Evolutionary conservation across 2,797 vertebrate genomes (phyloP), one percentile per base, ranked within the genome.

Genomic region (Luscinia luscinia): DNA sequence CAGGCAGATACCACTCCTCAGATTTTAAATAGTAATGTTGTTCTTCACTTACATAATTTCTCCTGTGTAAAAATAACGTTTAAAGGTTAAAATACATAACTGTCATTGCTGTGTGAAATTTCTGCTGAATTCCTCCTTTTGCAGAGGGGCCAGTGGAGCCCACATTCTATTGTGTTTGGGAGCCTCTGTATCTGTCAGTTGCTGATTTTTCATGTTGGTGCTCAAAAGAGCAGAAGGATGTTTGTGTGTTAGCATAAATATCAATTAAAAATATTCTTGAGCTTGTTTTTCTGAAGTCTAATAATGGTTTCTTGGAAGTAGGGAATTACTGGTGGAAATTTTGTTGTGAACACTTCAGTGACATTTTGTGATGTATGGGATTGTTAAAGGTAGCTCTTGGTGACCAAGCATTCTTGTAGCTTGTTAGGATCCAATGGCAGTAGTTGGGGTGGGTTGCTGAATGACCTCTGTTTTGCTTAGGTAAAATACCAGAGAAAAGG

Each of bases 401-500:
- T 81, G 49, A 36, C 23, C 0, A 3, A 32, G 36, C 9, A 2
- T 54, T 70, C 21, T 62, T 4, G 2, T 34, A 34, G 27, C 36
- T 70, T 80, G 8, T 57, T 76, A 55, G 24, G 46, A 66, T 55
- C 40, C 68, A 63, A 0, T 20, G 54, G 48, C 45, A 46, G 54
- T 38, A 59, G 26, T 6, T 54, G 57, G 5, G 9, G 5, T 4
- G 7, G 2, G 9, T 51, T 93, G 64, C 41, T 93, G 54, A 68
- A 38, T n/a, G 9, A 48, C 34, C 84, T 75, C n/a, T 88, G 2
- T 61, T 87, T 93, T 91, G 75, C 58, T 92, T 93, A 78, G 51
- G 78, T 83, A 80, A 68, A 87, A 93, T 87, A 41, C 51, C 34
- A 38, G 68, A 63, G 66, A 80, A 95, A 94, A 95, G 73, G 87